These are phyloP conservation scores for Drosophila fulvimacula DNA, from an alignment of 2,888 invertebrate genomes.

Conservation along the genomic window DNA sequence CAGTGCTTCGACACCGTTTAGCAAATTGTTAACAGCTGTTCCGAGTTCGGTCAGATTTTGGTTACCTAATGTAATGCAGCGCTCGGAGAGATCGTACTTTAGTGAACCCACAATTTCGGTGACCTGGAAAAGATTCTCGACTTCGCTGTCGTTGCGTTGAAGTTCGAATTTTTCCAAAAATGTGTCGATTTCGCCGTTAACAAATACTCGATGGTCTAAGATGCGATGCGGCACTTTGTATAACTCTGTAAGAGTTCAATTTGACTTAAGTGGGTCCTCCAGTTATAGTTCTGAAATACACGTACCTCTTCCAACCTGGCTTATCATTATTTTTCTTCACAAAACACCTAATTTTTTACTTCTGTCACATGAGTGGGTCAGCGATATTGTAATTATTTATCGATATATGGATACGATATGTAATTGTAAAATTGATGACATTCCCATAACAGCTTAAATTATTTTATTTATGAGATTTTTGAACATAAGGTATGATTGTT, in stretches of 20 bases:
- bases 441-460: neutral
- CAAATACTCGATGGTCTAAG: slow-evolving; percentile 94
- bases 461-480: too few relatives aligned
- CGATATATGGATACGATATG: slow-evolving; percentile 12
- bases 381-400: slow-evolving; percentile 8
- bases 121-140: slow-evolving; percentile 91
- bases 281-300: neutral
- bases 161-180: slow-evolving; percentile 95
- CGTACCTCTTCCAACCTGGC: slow-evolving; percentile 68
- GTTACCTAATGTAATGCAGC: slow-evolving; percentile 87
- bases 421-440: slow-evolving; percentile 4
- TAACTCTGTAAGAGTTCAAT: slow-evolving; percentile 87
- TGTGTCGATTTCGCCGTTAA: slow-evolving; percentile 93
- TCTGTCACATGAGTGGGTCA: slow-evolving; percentile 66
- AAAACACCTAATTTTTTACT: slow-evolving; percentile 20
- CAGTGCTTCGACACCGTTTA: slow-evolving; percentile 59
- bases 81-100: slow-evolving; percentile 90
- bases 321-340: slow-evolving; percentile 68
- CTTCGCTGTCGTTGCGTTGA: slow-evolving; percentile 90
- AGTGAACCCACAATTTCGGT: slow-evolving; percentile 92
- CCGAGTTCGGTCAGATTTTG: slow-evolving; percentile 59
- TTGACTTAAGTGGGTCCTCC: neutral
- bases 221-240: slow-evolving; percentile 93
- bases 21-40: slow-evolving; percentile 56
- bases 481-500: too few relatives aligned